Evolutionary conservation across 2,888 invertebrate genomes (phyloP).

Genomic region (Eupithecia vulgata): DNA sequence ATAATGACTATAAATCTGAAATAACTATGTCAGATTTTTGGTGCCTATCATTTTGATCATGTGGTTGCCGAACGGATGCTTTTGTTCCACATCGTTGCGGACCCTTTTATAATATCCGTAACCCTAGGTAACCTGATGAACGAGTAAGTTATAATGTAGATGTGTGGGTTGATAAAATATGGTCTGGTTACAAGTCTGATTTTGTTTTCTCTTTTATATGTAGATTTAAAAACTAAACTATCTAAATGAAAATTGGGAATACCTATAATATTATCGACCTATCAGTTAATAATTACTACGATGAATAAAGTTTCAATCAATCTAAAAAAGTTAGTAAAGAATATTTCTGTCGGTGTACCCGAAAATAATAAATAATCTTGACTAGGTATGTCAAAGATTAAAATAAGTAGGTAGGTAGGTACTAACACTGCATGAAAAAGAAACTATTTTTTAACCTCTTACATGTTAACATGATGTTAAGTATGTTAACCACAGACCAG

Average conservation of each 20-base stretch:
- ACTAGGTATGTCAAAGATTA: too few species aligned
- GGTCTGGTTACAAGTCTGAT: background rate
- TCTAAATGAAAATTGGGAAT: background rate
- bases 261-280: background rate
- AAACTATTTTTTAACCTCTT: too few species aligned
- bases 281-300: background rate
- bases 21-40: background rate
- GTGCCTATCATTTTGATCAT: slow-evolving; percentile 10
- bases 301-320: background rate
- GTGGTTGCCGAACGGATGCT: slow-evolving; percentile 55
- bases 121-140: slow-evolving; percentile 30
- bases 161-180: slow-evolving; percentile 11
- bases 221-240: background rate
- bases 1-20: background rate
- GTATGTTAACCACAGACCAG: too few species aligned
- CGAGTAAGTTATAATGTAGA: slow-evolving; percentile 28
- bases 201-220: background rate
- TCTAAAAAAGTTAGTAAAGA: background rate
- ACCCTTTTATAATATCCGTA: slow-evolving; percentile 59
- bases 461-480: too few species aligned
- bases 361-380: too few species aligned
- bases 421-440: too few species aligned
- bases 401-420: too few species aligned
- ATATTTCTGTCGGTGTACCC: too few species aligned
- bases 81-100: slow-evolving; percentile 77